Conservation (phyloP, 2,113 vertebrate genomes). For the Dipodomys merriami region DNA sequence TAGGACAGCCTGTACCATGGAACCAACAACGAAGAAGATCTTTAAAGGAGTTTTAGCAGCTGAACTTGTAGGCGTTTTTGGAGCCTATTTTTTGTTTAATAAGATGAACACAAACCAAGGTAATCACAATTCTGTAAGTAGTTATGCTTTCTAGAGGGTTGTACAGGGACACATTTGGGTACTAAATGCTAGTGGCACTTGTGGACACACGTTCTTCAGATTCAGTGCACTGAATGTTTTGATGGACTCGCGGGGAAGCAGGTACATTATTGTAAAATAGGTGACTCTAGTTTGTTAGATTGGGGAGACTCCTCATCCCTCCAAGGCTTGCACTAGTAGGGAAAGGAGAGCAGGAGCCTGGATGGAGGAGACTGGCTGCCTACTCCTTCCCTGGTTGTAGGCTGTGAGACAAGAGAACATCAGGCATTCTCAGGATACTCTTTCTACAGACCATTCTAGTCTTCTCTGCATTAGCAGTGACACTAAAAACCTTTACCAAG, state of each 20-base stretch:
- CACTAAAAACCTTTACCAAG: not conserved
- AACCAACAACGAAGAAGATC: slow-evolving; percentile 73
- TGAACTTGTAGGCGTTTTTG: slow-evolving; percentile 69
- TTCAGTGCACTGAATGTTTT: not conserved
- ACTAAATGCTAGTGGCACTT: not conserved
- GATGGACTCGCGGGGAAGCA: not conserved
- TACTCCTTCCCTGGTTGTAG: not conserved
- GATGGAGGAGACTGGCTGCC: not conserved
- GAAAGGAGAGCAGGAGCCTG: not conserved
- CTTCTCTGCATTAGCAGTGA: not conserved
- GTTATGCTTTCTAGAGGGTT: not conserved
- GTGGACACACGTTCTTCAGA: not conserved
- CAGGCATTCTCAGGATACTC: not conserved
- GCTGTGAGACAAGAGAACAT: not conserved
- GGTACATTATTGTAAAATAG: not conserved
- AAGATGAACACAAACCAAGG: slow-evolving; percentile 81
- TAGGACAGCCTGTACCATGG: slow-evolving; percentile 70
- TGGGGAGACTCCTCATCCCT: not conserved
- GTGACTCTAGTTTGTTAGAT: not conserved
- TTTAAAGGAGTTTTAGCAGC: slow-evolving; percentile 75
- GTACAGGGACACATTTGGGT: not conserved
- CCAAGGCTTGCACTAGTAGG: not conserved
- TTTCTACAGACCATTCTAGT: not conserved
- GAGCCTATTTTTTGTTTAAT: slow-evolving; percentile 73
- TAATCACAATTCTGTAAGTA: slow-evolving; percentile 57